These are phyloP conservation scores for Eristalis intricaria DNA, from an alignment of 2,888 invertebrate species.

Conservation along the genomic window DNA sequence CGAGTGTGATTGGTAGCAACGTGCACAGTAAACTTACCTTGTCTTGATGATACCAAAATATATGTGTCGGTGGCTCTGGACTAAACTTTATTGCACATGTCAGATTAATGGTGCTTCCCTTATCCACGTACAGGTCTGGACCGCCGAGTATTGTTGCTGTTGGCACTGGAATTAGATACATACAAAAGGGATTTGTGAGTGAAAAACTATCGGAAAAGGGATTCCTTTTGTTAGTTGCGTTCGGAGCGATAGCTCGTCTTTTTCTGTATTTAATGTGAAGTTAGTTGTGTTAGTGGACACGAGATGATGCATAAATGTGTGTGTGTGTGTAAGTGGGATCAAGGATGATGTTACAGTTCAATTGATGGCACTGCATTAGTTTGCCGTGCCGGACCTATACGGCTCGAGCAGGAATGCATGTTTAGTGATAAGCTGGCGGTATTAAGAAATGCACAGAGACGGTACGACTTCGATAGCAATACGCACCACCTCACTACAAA, in stretches of 20 bases:
- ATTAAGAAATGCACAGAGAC: constrained; percentile 60
- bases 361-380: constrained; percentile 60
- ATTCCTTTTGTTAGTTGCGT: constrained; percentile 50
- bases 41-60: constrained; percentile 97
- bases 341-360: constrained; percentile 61
- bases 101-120: constrained; percentile 91
- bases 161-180: constrained; percentile 84
- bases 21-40: constrained; percentile 85
- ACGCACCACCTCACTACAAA: constrained; percentile 20
- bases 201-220: constrained; percentile 35
- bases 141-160: constrained; percentile 90
- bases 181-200: constrained; percentile 77
- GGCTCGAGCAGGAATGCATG: constrained; percentile 20
- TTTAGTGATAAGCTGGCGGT: constrained; percentile 46
- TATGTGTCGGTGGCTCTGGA: constrained; percentile 94
- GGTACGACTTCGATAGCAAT: not conserved
- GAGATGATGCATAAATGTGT: not conserved
- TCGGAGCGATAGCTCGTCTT: constrained; percentile 2
- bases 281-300: constrained; percentile 53
- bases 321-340: constrained; percentile 59
- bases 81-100: constrained; percentile 90
- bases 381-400: constrained; percentile 23
- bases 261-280: not conserved
- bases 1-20: not conserved
- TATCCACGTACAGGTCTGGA: constrained; percentile 90